Evolutionary conservation across 2,113 vertebrate genomes (phyloP).

Genomic region (Elanoides forficatus): DNA sequence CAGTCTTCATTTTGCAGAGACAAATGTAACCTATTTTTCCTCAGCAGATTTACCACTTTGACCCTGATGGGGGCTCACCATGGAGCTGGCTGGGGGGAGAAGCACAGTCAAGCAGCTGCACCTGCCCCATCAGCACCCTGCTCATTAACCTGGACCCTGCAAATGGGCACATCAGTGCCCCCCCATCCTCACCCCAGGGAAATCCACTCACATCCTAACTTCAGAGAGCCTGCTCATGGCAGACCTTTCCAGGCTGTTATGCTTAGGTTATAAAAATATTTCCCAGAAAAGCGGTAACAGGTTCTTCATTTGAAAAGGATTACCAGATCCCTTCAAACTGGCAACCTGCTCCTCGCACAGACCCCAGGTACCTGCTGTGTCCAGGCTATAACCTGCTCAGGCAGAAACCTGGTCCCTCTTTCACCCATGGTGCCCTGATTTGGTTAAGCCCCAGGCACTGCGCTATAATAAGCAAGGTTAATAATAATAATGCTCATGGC

Average conservation of each 20-base stretch:
- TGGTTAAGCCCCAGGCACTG: not conserved
- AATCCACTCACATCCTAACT: not conserved
- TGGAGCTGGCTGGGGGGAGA: not conserved
- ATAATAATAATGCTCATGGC: not conserved
- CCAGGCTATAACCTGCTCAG: not conserved
- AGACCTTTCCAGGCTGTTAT: not conserved
- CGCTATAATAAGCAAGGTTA: not conserved
- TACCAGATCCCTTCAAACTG: not conserved
- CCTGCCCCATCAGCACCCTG: not conserved
- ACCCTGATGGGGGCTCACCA: not conserved
- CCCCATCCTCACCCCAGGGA: not conserved
- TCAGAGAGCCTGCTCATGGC: not conserved
- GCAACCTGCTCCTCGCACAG: accelerated
- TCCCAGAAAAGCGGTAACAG: not conserved
- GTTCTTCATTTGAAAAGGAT: not conserved
- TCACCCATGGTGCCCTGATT: not conserved
- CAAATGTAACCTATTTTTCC: not conserved
- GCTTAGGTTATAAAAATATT: not conserved
- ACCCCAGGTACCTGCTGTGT: not conserved
- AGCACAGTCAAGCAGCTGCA: accelerated
- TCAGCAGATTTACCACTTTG: not conserved
- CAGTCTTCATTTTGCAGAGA: not conserved
- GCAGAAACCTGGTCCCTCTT: not conserved
- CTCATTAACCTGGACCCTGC: not conserved
- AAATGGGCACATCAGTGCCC: accelerated